Evolutionary conservation across 2,113 vertebrate genomes (phyloP), one percentile per base, ranked within the genome.

Genomic region (Brachirus orientalis): DNA sequence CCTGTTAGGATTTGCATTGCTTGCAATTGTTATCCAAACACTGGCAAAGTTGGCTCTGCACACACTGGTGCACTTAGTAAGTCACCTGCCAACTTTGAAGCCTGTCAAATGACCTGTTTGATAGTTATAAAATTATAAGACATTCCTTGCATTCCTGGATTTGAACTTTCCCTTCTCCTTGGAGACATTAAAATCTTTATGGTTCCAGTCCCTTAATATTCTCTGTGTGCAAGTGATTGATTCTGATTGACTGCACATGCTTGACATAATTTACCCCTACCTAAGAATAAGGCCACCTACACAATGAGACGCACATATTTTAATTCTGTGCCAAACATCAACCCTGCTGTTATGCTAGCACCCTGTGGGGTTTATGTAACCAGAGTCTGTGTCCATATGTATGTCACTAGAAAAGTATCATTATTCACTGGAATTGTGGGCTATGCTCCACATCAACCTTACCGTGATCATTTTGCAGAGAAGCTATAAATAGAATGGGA

Each of bases 401-500:
- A 22, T 19, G 50, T 68, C 48, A 35, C 16, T 12, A 0, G 57
- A 40, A 59, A 16, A 22, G 36, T 20, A 35, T 10, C 33, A 14
- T 63, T 54, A 57, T 28, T 64, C 37, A 56, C 14, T 41, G 6
- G 28, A 63, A 33, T 10, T 8, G 7, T 14, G 14, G 38, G 7
- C 58, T 51, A 37, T 33, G 47, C 7, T 14, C 22, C 56, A 33
- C 9, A 1, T 8, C 8, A 41, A 73, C 75, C 75, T 59, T 16
- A 68, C 2, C 40, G 22, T 51, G 40, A 46, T 66, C 66, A 41
- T 55, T 75, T 62, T 19, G 61, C 16, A 3, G 59, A 55, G 69
- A 4, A 45, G 18, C 16, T 75, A 73, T 73, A 71, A 65, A 53
- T 78, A 87, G 57, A 28, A 41, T 22, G 18, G 40, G 55, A 75